Conservation (phyloP, 2,797 vertebrate species). For the Percopsis omiscomaycus region DNA sequence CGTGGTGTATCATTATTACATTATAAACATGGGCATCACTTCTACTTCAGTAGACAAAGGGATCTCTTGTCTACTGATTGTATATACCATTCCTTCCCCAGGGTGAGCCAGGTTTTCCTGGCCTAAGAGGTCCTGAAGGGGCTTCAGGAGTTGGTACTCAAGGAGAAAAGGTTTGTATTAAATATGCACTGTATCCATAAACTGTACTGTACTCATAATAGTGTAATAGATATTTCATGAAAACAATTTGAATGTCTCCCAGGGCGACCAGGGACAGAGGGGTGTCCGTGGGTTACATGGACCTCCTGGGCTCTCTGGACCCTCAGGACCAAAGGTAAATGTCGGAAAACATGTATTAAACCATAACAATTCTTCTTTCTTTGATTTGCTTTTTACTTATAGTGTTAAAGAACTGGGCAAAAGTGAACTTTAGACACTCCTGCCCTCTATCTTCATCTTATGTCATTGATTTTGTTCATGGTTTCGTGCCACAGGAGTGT, state of each 20-base stretch:
- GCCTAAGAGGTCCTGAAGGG: conserved; percentile 85
- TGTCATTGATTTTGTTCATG: too few species aligned
- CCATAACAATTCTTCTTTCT: background rate
- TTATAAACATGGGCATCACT: background rate
- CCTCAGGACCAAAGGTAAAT: conserved; percentile 85
- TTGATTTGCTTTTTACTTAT: background rate
- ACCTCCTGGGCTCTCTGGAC: conserved; percentile 82
- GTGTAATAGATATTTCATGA: background rate
- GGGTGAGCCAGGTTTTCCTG: conserved; percentile 86
- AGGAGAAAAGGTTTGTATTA: conserved; percentile 83
- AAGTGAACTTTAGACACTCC: too few species aligned
- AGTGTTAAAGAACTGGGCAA: background rate
- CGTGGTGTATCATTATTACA: conserved; percentile 7
- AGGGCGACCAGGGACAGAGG: conserved; percentile 90
- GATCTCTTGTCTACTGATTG: background rate
- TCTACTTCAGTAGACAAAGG: background rate
- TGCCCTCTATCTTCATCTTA: too few species aligned
- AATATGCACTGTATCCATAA: background rate
- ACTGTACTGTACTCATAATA: conserved; percentile 1
- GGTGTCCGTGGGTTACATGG: conserved; percentile 88
- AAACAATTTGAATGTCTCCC: conserved; percentile 20
- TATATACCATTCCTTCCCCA: conserved; percentile 42
- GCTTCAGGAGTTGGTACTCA: conserved; percentile 83
- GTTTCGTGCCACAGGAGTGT: background rate
- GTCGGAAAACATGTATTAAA: conserved; percentile 60